Evolutionary conservation across 1,140 invertebrate species (phyloP), one percentile per base, ranked within the genome.

Genomic region (Anoplolepis gracilipes): DNA sequence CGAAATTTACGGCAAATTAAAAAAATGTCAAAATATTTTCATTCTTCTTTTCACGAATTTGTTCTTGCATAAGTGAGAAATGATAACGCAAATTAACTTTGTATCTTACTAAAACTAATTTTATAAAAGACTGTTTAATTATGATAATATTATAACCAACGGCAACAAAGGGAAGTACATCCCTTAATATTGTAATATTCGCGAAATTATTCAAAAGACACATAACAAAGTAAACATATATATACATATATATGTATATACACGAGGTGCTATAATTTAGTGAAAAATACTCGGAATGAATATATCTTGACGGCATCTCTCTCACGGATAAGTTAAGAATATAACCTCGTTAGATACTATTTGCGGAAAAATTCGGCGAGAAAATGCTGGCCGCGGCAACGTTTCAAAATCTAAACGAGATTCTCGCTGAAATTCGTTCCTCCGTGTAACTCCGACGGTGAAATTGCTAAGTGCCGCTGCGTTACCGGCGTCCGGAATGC

Each of bases 281-380:
- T 42, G 55, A 61, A 39, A 76, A 76, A 13, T 7, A 62, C 5
- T 62, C 8, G 11, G 25, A 39, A 79, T 69, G 30, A 79, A 53
- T 79, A 79, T 67, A 53, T 79, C 62, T 79, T 79, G 5, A 10
- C n/a, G 39, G 42, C 42, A 79, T 22, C 30, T 22, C 76, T 22
- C 30, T 42, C 62, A 16, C 16, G 62, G n/a, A 79, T 79, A 79
- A 79, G 42, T 79, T 79, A 79, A 79, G 77, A 55, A 69, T 69
- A 69, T 69, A 79, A 79, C 30, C 39, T 79, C 62, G 39, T 11
- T 46, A 59, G 62, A 79, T 67, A 79, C 30, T 33, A 25, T 55
- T 64, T 28, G 46, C 46, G 76, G 28, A n/a, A 79, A 69, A 55
- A 78, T 77, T 49, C 55, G 46, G 75, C 42, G 61, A 67, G 76